phyloP scores from a whole-genome alignment of 2,113 vertebrate genomes.

The Onychostruthus taczanowskii region DNA sequence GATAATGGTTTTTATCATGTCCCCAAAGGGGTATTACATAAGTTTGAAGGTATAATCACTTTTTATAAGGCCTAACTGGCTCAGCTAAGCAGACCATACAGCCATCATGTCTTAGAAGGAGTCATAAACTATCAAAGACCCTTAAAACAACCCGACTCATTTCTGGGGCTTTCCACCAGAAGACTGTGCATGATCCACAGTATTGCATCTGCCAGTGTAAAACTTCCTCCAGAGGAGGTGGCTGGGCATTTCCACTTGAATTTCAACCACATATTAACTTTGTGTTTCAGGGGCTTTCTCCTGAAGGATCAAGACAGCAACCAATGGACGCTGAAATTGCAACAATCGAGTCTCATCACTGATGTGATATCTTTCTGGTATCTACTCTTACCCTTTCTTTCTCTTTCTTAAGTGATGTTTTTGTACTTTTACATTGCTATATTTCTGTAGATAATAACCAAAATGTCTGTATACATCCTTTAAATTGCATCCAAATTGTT shows the following conservation, averaged over 20 bases:
- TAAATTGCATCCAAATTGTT: neutral
- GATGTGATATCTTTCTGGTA: neutral
- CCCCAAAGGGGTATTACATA: fast-evolving
- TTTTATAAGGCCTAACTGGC: neutral
- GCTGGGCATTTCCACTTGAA: neutral
- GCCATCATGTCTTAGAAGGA: neutral
- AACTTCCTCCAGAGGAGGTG: neutral
- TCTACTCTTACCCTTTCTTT: neutral
- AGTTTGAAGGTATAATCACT: neutral
- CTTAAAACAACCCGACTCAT: neutral
- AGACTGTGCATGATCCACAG: neutral
- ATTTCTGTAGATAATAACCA: neutral
- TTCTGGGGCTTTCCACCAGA: neutral
- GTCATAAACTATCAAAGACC: neutral
- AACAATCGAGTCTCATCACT: neutral
- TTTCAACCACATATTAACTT: neutral
- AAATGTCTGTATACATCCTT: neutral
- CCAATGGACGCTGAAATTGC: neutral
- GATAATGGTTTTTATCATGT: neutral
- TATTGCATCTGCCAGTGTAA: neutral
- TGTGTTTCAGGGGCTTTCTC: neutral
- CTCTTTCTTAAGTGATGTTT: neutral
- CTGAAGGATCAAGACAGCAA: neutral
- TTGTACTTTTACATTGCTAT: neutral
- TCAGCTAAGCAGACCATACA: neutral